Conservation (phyloP, 2,797 vertebrate genomes). For the Microtus obscurus region DNA sequence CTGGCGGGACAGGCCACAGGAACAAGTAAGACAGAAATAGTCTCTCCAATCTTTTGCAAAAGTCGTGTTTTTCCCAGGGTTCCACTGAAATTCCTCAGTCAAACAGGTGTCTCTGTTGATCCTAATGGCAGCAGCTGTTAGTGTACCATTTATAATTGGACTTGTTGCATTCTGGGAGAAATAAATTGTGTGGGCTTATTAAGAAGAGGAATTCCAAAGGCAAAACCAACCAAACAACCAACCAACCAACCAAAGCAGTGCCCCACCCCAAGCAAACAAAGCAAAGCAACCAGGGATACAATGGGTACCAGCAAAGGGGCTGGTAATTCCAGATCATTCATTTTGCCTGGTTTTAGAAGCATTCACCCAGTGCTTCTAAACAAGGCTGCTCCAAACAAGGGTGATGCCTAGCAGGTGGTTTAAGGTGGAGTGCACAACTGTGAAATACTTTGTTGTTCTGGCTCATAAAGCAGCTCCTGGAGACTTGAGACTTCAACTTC, state of each 20-base stretch:
- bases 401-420: background rate
- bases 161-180: background rate
- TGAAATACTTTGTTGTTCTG: background rate
- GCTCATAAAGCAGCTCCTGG: background rate
- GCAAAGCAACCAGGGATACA: background rate
- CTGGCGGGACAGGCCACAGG: background rate
- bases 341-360: constrained; percentile 7
- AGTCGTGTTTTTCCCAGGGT: background rate
- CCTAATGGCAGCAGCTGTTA: background rate
- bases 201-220: background rate
- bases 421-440: background rate
- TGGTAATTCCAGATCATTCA: background rate
- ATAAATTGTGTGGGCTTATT: background rate
- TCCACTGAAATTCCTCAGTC: background rate
- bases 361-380: background rate
- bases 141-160: background rate
- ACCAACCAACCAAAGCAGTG: background rate
- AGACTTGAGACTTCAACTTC: background rate
- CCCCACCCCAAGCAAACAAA: background rate
- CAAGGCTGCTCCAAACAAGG: background rate
- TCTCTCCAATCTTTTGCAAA: background rate
- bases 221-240: background rate
- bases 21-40: background rate
- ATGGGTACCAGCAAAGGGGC: background rate
- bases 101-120: background rate